Conservation (phyloP, 64 coral and sea anemone genomes). For the Porites lutea region DNA sequence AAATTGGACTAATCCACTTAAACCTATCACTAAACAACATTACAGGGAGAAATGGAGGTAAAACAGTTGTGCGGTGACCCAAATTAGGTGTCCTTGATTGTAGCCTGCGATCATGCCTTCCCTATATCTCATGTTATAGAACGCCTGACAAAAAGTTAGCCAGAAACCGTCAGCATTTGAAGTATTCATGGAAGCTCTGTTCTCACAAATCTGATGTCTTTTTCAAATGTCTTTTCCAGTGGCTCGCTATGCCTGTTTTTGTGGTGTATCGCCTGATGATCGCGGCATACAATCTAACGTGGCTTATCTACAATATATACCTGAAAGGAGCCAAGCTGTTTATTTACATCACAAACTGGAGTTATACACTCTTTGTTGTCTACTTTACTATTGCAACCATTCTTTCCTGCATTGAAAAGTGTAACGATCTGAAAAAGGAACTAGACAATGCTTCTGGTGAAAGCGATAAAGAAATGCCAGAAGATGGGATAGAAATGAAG, state of each 20-base stretch:
- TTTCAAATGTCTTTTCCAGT: conserved; percentile 48
- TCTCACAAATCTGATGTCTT: no score
- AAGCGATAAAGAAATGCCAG: conserved; percentile 11
- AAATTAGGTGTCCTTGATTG: no score
- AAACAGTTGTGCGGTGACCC: no score
- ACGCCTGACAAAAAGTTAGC: no score
- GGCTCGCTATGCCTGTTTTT: conserved; percentile 58
- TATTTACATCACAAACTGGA: conserved; percentile 71
- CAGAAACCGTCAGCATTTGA: no score
- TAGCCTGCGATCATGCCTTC: no score
- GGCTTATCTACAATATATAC: conserved; percentile 56
- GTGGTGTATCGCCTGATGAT: conserved; percentile 49
- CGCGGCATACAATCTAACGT: conserved; percentile 40
- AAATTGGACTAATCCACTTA: no score
- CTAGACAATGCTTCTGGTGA: background rate
- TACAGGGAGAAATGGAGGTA: no score
- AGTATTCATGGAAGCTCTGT: no score
- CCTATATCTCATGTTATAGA: no score
- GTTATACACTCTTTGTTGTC: conserved; percentile 33
- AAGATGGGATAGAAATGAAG: background rate
- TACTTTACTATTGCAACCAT: conserved; percentile 62
- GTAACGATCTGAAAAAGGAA: background rate
- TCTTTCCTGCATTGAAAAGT: conserved; percentile 9
- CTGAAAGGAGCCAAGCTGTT: conserved; percentile 24
- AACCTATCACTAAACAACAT: no score